Percentiles rank a stretch among this genome's conserved stretches.
Evolutionary conservation across 2,888 invertebrate genomes (phyloP).

Genomic region (Metalampra italica): DNA sequence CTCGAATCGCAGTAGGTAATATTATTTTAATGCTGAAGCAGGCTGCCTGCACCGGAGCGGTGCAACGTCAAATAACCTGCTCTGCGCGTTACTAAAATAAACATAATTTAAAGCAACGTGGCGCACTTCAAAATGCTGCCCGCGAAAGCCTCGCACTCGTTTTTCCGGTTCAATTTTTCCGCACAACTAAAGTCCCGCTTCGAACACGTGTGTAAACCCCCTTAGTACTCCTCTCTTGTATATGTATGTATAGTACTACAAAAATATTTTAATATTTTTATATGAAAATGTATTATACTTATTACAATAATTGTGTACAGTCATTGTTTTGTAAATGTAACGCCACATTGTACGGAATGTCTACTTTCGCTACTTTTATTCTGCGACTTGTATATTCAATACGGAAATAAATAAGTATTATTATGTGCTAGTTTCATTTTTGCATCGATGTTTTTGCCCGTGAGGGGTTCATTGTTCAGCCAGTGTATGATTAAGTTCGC

Average conservation of each 20-base stretch:
- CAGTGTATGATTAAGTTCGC: constrained; percentile 55
- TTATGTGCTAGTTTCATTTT: constrained; percentile 37
- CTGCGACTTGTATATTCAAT: constrained; percentile 53
- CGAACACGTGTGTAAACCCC: background rate
- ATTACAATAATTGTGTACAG: too few relatives aligned
- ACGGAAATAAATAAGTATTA: constrained; percentile 58
- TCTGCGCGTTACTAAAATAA: background rate
- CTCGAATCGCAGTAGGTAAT: background rate
- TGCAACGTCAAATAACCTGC: background rate
- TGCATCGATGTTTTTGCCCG: constrained; percentile 9
- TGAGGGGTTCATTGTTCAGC: constrained; percentile 26
- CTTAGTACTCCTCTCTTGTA: constrained; percentile 5
- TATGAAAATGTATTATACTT: constrained; percentile 28
- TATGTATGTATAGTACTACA: background rate
- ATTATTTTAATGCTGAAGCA: background rate
- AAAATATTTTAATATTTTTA: constrained; percentile 37
- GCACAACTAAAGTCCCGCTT: background rate
- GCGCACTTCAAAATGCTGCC: too few relatives aligned
- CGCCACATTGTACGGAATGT: constrained; percentile 28
- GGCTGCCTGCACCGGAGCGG: background rate
- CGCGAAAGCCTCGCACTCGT: background rate
- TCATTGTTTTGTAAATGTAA: too few relatives aligned
- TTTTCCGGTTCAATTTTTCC: constrained; percentile 1
- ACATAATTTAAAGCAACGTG: background rate
- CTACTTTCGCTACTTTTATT: constrained; percentile 48